Evolutionary conservation across 1,140 invertebrate species (phyloP), one percentile per base, ranked within the genome.

Genomic region (Ptiloglossa arizonensis): DNA sequence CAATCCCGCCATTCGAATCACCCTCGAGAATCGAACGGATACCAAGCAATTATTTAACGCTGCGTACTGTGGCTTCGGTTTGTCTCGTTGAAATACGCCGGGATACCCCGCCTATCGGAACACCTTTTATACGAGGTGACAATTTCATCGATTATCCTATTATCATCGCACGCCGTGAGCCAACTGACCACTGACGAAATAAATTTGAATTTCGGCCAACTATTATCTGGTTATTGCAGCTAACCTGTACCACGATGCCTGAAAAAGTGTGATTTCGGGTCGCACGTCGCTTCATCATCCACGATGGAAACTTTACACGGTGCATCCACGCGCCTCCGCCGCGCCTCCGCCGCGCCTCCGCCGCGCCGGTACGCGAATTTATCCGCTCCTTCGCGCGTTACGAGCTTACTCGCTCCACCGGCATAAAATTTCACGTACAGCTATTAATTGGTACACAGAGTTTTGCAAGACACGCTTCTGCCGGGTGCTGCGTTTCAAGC

Each of bases 41-140:
- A 85, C 83, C 83, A 85, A 85, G 83, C 84, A 86, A 86, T 86
- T 86, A 86, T 86, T 86, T 86, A 86, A 86, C 84, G 83, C 83
- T 79, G 82, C 83, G 83, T 85, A 81, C 83, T 79, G 82, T 69
- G 83, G 82, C 82, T 79, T 85, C 79, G 83, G 83, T 85, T 85
- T 85, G 83, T 85, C 82, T 85, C 83, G 83, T 73, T 85, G 79
- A 85, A 85, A 85, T 85, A 85, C 82, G 79, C 68, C 79, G 79
- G 82, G 74, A 85, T 85, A n/a, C n/a, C 79, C 79, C 79, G 79
- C 59, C 79, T 85, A 85, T 85, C 78, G 79, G 57, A 52, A 74
- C 82, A 64, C 79, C 79, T 84, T 82, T 85, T 81, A 74, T 75
- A 77, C 82, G 70, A 73, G 74, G 72, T 81, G 83, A 81, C 79